Evolutionary conservation across 2,888 invertebrate genomes (phyloP).

Genomic region (Emesis castigata): DNA sequence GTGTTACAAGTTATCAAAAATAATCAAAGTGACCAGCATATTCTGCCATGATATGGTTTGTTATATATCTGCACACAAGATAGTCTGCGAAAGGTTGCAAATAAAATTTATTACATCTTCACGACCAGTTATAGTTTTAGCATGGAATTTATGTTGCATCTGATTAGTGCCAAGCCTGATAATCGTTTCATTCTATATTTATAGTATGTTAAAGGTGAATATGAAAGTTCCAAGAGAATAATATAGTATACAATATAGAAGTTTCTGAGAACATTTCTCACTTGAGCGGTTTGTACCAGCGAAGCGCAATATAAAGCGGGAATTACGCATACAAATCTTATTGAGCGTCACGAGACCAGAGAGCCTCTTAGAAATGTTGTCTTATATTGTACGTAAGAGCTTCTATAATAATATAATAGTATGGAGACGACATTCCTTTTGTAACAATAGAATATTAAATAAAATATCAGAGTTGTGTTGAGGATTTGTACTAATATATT

Average conservation of each 20-base stretch:
- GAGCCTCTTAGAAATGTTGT: conserved; percentile 13
- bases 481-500: not conserved
- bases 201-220: no score
- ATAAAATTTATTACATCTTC: no score
- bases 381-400: conserved; percentile 9
- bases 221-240: not conserved
- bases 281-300: conserved; percentile 7
- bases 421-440: conserved; percentile 2
- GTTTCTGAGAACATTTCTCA: not conserved
- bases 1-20: no score
- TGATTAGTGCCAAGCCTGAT: no score
- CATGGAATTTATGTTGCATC: no score
- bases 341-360: conserved; percentile 6
- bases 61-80: no score
- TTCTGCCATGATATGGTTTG: no score
- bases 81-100: no score
- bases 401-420: conserved; percentile 12
- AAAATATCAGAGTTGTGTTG: not conserved
- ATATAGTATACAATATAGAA: not conserved
- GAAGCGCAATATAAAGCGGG: conserved; percentile 6
- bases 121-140: no score
- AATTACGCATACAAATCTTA: conserved; percentile 13
- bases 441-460: not conserved
- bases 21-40: no score
- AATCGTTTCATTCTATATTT: no score